These are phyloP conservation scores for Zootermopsis nevadensis DNA, from an alignment of 2,888 invertebrate genomes.

Conservation along the genomic window DNA sequence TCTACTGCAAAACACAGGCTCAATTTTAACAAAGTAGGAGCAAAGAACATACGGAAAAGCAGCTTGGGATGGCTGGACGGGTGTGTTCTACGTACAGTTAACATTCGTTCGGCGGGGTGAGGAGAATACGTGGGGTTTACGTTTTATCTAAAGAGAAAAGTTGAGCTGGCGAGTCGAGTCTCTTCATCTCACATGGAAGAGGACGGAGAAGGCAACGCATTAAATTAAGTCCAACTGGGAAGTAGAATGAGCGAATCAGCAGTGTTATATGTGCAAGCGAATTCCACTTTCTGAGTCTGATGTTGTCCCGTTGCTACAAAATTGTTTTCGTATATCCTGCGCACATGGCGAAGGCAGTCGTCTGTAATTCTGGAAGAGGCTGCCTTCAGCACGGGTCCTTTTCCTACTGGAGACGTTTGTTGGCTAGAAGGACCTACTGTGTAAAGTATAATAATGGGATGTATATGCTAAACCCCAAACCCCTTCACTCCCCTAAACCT, in stretches of 20 bases:
- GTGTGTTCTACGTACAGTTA: constrained; percentile 25
- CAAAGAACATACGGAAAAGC: constrained; percentile 35
- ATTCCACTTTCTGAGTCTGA: constrained; percentile 29
- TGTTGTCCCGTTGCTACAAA: constrained; percentile 19
- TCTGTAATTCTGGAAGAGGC: constrained; percentile 28
- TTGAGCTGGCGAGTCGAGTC: not conserved
- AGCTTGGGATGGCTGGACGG: constrained; percentile 4
- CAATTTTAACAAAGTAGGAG: constrained; percentile 38
- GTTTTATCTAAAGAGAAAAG: not conserved
- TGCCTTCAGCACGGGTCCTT: not conserved
- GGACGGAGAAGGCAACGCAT: constrained; percentile 29
- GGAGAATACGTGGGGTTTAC: constrained; percentile 32
- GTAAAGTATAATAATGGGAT: constrained; percentile 41
- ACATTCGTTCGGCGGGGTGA: not conserved
- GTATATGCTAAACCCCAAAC: not conserved
- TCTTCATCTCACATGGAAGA: constrained; percentile 27
- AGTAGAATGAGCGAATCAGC: constrained; percentile 4
- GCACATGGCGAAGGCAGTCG: constrained; percentile 24
- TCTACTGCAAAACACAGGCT: constrained; percentile 38
- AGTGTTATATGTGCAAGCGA: constrained; percentile 25
- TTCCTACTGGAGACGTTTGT: constrained; percentile 29
- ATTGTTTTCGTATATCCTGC: constrained; percentile 34
- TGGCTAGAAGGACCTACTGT: constrained; percentile 28
- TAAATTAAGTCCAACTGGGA: constrained; percentile 38
- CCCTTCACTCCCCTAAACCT: not conserved